phyloP scores from a whole-genome alignment of 2,888 invertebrate genomes.

The Agrotis puta region DNA sequence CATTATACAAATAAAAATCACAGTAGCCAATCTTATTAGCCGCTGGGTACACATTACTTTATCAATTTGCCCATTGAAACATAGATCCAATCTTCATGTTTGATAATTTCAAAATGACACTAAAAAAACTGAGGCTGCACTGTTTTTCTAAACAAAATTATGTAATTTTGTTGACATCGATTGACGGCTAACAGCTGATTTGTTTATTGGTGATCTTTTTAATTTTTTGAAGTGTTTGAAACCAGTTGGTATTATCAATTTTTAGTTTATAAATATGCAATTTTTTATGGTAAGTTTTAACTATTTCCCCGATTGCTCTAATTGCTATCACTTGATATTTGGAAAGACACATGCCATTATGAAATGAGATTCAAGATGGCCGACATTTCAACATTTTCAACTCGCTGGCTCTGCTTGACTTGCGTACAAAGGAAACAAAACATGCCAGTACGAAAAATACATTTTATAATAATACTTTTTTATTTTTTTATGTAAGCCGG shows the following conservation, averaged over 20 bases:
- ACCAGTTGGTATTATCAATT: conserved; percentile 62
- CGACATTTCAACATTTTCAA: conserved; percentile 59
- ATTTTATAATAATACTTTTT: conserved; percentile 12
- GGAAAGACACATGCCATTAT: conserved; percentile 83
- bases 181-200: conserved; percentile 91
- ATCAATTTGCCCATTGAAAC: conserved; percentile 82
- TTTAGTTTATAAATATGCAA: conserved; percentile 70
- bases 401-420: conserved; percentile 49
- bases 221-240: conserved; percentile 69
- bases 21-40: conserved; percentile 77
- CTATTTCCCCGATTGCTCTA: conserved; percentile 65
- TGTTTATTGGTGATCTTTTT: conserved; percentile 88
- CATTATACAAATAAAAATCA: conserved; percentile 84
- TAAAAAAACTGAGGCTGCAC: conserved; percentile 85
- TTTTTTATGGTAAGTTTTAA: conserved; percentile 73
- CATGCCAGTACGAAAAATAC: conserved; percentile 78
- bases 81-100: conserved; percentile 83
- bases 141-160: conserved; percentile 91
- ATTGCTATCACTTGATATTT: conserved; percentile 82
- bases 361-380: conserved; percentile 88
- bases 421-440: conserved; percentile 58
- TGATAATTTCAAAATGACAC: conserved; percentile 86
- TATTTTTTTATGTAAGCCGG: background rate
- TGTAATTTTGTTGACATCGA: conserved; percentile 92
- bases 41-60: conserved; percentile 80